These are phyloP conservation scores for Corythornis madagascariensis DNA, from an alignment of 2,113 vertebrate genomes.

Conservation along the genomic window DNA sequence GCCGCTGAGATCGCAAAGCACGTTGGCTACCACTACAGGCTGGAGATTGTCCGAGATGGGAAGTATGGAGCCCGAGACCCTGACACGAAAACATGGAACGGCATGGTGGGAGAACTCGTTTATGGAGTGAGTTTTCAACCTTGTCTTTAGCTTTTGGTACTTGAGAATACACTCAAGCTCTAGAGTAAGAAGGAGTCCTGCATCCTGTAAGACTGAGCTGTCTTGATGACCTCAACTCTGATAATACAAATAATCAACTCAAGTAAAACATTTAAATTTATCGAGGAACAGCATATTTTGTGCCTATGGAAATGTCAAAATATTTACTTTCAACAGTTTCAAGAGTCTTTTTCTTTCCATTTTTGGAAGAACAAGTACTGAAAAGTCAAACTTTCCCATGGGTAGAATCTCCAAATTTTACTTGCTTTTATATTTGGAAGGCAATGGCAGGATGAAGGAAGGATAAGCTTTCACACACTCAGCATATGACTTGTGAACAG, in stretches of 20 bases:
- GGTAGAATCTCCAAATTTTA: conserved; percentile 8
- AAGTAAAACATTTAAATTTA: conserved; percentile 23
- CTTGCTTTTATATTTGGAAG: neutral
- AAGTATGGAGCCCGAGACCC: conserved; percentile 95
- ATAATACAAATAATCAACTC: neutral
- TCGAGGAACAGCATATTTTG: neutral
- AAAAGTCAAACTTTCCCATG: conserved; percentile 34
- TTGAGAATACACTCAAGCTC: neutral
- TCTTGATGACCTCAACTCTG: neutral
- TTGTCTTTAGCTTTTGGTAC: neutral
- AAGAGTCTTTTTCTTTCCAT: neutral
- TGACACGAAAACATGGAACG: conserved; percentile 96
- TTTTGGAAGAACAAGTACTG: neutral
- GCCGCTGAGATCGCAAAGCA: conserved; percentile 97
- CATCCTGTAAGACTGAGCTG: neutral
- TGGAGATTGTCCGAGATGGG: conserved; percentile 93
- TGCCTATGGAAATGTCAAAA: conserved; percentile 41
- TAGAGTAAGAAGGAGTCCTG: neutral
- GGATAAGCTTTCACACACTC: neutral
- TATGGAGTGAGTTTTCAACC: conserved; percentile 86
- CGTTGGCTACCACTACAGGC: conserved; percentile 93
- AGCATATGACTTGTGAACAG: neutral
- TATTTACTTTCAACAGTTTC: neutral
- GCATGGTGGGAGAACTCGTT: conserved; percentile 98
- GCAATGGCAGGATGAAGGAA: neutral